Conservation (phyloP, 2,113 vertebrate genomes). For the Strix uralensis region DNA sequence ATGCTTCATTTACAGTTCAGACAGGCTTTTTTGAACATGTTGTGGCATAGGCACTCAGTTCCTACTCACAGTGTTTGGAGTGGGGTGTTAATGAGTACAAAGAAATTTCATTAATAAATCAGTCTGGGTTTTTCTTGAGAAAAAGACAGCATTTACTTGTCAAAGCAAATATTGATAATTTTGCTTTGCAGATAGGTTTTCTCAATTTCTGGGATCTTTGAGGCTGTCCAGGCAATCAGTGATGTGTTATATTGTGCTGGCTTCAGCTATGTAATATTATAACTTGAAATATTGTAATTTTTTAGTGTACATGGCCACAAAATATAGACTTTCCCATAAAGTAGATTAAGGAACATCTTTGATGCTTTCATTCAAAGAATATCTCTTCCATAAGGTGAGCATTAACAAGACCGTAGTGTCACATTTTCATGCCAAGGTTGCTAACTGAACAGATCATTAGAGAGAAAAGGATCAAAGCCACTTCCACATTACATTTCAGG, state of each 20-base stretch:
- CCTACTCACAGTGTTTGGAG: not conserved
- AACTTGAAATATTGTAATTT: not conserved
- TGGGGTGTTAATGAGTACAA: not conserved
- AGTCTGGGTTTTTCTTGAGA: not conserved
- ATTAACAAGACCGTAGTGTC: not conserved
- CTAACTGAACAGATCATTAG: constrained; percentile 35
- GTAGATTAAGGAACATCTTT: not conserved
- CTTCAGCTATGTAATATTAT: not conserved
- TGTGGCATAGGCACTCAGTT: accelerated
- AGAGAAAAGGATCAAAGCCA: constrained; percentile 27
- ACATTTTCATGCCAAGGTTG: not conserved
- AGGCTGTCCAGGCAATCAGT: not conserved
- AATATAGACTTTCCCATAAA: not conserved
- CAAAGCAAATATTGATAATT: not conserved
- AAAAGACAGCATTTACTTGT: not conserved
- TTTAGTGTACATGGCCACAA: not conserved
- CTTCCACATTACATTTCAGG: not conserved
- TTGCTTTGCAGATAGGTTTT: not conserved
- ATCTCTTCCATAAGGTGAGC: not conserved
- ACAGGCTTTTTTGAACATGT: not conserved
- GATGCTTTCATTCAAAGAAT: constrained; percentile 11
- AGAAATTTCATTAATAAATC: not conserved
- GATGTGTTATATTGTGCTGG: not conserved
- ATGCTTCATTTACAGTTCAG: not conserved
- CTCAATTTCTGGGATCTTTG: not conserved